phyloP scores from a whole-genome alignment of 2,797 vertebrate genomes.

The Amblyraja radiata region DNA sequence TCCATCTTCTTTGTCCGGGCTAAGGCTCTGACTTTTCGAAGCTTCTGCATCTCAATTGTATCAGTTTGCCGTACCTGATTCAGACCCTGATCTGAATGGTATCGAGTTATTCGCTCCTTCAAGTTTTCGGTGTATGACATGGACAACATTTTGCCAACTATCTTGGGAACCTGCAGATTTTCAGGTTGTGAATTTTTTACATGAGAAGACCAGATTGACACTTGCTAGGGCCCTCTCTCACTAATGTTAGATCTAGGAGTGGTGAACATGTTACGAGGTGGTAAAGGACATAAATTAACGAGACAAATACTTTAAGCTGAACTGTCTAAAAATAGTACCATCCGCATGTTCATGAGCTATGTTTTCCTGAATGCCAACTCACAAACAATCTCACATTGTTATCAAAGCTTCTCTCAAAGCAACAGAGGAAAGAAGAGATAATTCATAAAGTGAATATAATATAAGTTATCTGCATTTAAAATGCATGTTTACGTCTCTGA shows the following conservation, averaged over 20 bases:
- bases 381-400: constrained; percentile 51
- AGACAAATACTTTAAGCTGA: constrained; percentile 38
- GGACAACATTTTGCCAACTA: constrained; percentile 83
- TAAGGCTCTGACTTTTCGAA: constrained; percentile 79
- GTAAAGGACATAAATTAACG: neutral
- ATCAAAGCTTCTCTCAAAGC: constrained; percentile 48
- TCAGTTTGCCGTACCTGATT: constrained; percentile 71
- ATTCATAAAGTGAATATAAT: constrained; percentile 34
- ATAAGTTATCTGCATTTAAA: constrained; percentile 43
- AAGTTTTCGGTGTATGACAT: constrained; percentile 96
- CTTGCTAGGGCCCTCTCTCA: constrained; percentile 47
- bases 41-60: constrained; percentile 77
- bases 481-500: constrained; percentile 32
- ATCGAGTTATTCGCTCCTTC: constrained; percentile 84
- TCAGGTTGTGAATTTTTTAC: constrained; percentile 60
- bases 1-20: constrained; percentile 90
- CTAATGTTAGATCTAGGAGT: constrained; percentile 47
- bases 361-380: constrained; percentile 50
- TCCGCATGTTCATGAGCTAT: constrained; percentile 45
- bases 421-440: constrained; percentile 51
- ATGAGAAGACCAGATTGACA: constrained; percentile 41
- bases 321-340: constrained; percentile 66
- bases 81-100: constrained; percentile 85
- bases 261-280: constrained; percentile 57
- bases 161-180: constrained; percentile 64